These are phyloP conservation scores for Gulo gulo DNA, from an alignment of 2,113 vertebrate species.

Conservation along the genomic window DNA sequence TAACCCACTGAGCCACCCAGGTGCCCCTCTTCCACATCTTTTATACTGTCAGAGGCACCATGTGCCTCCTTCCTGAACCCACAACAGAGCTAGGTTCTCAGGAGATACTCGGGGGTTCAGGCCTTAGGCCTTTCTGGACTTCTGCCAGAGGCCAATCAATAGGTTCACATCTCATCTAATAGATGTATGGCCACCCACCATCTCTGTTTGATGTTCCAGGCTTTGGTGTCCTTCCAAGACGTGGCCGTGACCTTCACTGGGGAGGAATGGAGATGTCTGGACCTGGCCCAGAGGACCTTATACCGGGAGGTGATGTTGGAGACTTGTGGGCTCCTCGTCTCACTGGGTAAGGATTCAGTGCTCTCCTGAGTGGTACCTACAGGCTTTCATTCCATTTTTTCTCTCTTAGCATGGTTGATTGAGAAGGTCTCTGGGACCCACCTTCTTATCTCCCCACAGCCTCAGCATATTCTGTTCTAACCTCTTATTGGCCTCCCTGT, in stretches of 20 bases:
- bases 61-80: background rate
- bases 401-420: background rate
- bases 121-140: background rate
- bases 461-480: background rate
- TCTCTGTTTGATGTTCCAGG: slow-evolving; percentile 41
- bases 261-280: slow-evolving; percentile 68
- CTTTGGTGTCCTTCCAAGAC: slow-evolving; percentile 58
- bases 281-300: slow-evolving; percentile 56
- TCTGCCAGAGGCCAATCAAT: background rate
- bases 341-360: slow-evolving; percentile 56
- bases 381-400: background rate
- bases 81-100: background rate
- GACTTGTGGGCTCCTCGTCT: slow-evolving; percentile 59
- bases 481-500: background rate
- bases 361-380: too few relatives aligned
- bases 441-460: background rate
- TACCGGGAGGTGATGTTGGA: slow-evolving; percentile 72
- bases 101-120: background rate
- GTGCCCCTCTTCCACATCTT: background rate
- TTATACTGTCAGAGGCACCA: background rate
- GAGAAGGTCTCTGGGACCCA: background rate
- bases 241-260: slow-evolving; percentile 65
- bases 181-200: background rate
- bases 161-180: background rate
- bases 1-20: too few relatives aligned